phyloP scores from a whole-genome alignment of 2,113 vertebrate species.

The Empidonax alnorum region DNA sequence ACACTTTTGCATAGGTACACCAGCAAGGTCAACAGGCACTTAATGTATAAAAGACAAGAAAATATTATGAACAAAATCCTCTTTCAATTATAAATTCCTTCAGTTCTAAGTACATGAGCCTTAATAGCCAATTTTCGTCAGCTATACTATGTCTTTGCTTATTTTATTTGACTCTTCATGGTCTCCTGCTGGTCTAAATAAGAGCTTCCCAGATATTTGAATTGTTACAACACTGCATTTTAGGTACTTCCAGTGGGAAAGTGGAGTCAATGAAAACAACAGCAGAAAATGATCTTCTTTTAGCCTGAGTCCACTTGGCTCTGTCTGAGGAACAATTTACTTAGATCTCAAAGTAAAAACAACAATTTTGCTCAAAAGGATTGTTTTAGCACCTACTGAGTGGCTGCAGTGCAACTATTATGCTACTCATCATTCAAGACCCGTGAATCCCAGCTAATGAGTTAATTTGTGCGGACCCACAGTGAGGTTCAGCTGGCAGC shows the following conservation, averaged over 20 bases:
- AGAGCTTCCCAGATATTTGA: not conserved
- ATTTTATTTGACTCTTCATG: not conserved
- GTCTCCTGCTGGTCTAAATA: not conserved
- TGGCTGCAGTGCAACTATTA: not conserved
- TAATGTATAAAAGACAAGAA: not conserved
- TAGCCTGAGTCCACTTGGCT: not conserved
- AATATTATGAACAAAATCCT: not conserved
- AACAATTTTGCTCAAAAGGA: not conserved
- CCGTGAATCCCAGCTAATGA: not conserved
- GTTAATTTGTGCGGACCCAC: not conserved
- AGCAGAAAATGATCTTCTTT: not conserved
- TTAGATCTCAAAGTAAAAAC: not conserved
- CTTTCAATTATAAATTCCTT: not conserved
- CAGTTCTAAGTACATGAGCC: not conserved
- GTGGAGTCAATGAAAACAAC: not conserved
- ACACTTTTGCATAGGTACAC: not conserved
- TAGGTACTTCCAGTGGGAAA: not conserved
- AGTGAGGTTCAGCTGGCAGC: not conserved
- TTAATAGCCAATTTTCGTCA: not conserved
- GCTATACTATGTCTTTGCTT: not conserved
- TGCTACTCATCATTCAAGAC: not conserved
- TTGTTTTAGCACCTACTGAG: not conserved
- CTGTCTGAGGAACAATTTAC: not conserved
- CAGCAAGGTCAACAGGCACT: not conserved
- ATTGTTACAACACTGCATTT: not conserved